Evolutionary conservation across 2,888 invertebrate genomes (phyloP).

Genomic region (Tenthredo notha): DNA sequence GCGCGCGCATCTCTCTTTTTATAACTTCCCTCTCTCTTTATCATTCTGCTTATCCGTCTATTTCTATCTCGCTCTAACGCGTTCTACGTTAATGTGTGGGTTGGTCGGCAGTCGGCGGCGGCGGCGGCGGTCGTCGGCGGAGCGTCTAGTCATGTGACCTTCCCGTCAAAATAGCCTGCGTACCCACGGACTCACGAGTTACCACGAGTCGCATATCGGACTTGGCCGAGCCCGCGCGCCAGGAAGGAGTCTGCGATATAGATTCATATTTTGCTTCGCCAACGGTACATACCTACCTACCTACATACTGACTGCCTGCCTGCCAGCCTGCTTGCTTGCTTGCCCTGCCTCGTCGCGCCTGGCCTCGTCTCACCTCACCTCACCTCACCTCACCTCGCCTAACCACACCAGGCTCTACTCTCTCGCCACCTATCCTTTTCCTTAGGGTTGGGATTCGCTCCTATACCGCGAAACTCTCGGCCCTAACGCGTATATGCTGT

Average conservation of each 20-base stretch:
- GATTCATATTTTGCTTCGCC: slow-evolving; percentile 60
- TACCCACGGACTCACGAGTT: slow-evolving; percentile 58
- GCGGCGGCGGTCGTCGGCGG: slow-evolving; percentile 68
- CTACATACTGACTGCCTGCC: slow-evolving; percentile 41
- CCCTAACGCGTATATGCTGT: slow-evolving; percentile 13
- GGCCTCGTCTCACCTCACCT: slow-evolving; percentile 34
- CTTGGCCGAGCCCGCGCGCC: slow-evolving; percentile 52
- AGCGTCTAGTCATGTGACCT: slow-evolving; percentile 87
- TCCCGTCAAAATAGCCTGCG: slow-evolving; percentile 89
- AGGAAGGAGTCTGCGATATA: slow-evolving; percentile 56
- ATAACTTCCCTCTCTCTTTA: slow-evolving; percentile 53
- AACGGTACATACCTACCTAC: slow-evolving; percentile 35
- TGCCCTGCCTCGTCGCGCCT: slow-evolving; percentile 54
- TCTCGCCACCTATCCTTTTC: slow-evolving; percentile 25
- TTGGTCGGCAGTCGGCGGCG: slow-evolving; percentile 48
- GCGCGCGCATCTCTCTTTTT: slow-evolving; percentile 60
- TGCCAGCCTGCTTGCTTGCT: slow-evolving; percentile 47
- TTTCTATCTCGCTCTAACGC: slow-evolving; percentile 23
- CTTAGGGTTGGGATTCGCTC: slow-evolving; percentile 11
- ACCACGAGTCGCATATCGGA: slow-evolving; percentile 53
- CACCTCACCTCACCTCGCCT: slow-evolving; percentile 45
- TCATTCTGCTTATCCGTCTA: slow-evolving; percentile 20
- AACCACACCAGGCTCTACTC: slow-evolving; percentile 32
- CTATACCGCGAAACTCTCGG: not conserved
- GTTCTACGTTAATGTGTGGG: slow-evolving; percentile 33